These are phyloP conservation scores for Neoascia interrupta DNA, from an alignment of 2,888 invertebrate species.

Conservation along the genomic window DNA sequence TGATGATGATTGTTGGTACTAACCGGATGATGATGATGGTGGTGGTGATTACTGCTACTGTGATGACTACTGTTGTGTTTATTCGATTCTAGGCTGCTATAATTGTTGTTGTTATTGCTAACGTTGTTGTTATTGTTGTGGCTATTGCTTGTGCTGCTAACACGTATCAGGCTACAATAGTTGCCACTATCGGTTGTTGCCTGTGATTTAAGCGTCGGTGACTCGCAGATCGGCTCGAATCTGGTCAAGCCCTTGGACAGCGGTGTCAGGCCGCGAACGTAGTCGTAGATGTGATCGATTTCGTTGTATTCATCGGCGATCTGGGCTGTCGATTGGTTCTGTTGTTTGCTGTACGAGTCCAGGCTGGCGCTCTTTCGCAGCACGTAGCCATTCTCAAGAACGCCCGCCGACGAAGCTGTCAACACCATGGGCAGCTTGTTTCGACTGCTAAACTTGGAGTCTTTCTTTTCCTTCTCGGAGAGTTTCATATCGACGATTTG, in stretches of 20 bases:
- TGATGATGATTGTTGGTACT: constrained; percentile 76
- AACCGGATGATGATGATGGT: constrained; percentile 78
- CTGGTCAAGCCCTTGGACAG: constrained; percentile 86
- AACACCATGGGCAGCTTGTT: constrained; percentile 78
- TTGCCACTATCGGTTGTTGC: constrained; percentile 78
- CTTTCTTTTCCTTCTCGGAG: constrained; percentile 83
- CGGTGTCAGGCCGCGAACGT: constrained; percentile 95
- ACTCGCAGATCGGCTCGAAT: constrained; percentile 80
- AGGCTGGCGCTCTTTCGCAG: constrained; percentile 89
- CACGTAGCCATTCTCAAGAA: constrained; percentile 83
- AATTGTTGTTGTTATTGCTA: constrained; percentile 71
- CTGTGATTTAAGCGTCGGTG: constrained; percentile 79
- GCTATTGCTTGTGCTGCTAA: constrained; percentile 74
- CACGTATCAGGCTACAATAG: constrained; percentile 79
- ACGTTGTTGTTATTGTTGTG: constrained; percentile 72
- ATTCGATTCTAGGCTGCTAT: constrained; percentile 72
- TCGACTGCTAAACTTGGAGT: constrained; percentile 78
- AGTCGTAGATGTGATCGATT: constrained; percentile 97
- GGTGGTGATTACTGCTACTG: constrained; percentile 77
- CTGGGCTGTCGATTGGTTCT: constrained; percentile 79
- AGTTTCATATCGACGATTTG: constrained; percentile 90
- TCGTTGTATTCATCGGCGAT: constrained; percentile 94
- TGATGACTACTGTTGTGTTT: constrained; percentile 79
- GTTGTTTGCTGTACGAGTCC: constrained; percentile 82
- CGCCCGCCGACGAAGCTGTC: constrained; percentile 77